Evolutionary conservation across 1,140 invertebrate species (phyloP).

Genomic region (Heliconius congener): DNA sequence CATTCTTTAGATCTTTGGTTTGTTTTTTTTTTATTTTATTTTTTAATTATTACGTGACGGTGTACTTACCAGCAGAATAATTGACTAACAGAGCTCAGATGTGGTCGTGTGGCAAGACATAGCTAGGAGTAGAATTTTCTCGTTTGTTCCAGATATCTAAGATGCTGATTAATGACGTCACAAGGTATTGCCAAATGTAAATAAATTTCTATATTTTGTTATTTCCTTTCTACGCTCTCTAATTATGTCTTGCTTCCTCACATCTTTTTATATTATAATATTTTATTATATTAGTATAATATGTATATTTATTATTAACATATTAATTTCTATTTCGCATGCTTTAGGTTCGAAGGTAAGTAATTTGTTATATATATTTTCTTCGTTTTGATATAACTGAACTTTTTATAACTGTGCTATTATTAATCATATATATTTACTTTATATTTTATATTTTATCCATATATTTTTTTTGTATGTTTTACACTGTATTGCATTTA

Average conservation of each 20-base stretch:
- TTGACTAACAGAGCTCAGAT: slow-evolving; percentile 73
- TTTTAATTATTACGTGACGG: slow-evolving; percentile 47
- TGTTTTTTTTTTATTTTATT: no score
- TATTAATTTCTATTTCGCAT: slow-evolving; percentile 22
- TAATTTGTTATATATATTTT: slow-evolving; percentile 15
- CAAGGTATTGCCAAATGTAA: slow-evolving; percentile 59
- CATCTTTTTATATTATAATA: slow-evolving; percentile 51
- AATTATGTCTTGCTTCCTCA: slow-evolving; percentile 80
- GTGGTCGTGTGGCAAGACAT: slow-evolving; percentile 79
- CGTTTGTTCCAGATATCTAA: slow-evolving; percentile 49
- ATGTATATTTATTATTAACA: slow-evolving; percentile 47
- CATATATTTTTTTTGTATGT: no score
- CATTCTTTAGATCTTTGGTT: neutral
- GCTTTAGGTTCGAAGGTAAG: slow-evolving; percentile 40
- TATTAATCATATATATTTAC: neutral
- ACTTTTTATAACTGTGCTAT: neutral
- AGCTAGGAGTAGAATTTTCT: slow-evolving; percentile 56
- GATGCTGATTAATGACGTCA: slow-evolving; percentile 42
- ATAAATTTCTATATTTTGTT: slow-evolving; percentile 50
- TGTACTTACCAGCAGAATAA: slow-evolving; percentile 42
- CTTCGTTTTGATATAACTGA: neutral
- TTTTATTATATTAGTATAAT: slow-evolving; percentile 34
- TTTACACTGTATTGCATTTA: no score
- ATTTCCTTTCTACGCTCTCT: slow-evolving; percentile 54
- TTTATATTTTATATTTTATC: neutral